Conservation (phyloP, 2,113 vertebrate species). For the Lepisosteus osseus region DNA sequence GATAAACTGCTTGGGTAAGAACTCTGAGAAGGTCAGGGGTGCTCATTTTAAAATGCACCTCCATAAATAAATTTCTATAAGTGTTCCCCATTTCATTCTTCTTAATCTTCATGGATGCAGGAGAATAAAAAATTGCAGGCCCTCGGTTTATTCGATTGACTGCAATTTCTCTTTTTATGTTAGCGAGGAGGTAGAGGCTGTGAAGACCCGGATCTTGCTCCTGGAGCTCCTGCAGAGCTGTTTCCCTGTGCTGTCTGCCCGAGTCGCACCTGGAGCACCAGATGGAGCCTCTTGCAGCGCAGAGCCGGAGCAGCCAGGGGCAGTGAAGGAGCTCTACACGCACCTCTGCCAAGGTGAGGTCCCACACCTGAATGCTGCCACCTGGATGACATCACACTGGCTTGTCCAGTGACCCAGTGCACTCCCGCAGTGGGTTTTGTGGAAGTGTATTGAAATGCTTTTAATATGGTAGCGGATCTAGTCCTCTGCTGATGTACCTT, state of each 20-base stretch:
- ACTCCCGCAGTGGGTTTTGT: not conserved
- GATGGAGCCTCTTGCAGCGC: constrained; percentile 37
- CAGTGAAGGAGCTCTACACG: constrained; percentile 77
- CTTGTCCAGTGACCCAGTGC: not conserved
- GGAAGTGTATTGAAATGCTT: too few relatives aligned
- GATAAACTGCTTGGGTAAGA: too few relatives aligned
- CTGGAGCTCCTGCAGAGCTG: constrained; percentile 92
- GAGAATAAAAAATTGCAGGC: too few relatives aligned
- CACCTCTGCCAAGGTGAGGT: constrained; percentile 83
- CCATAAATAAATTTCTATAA: too few relatives aligned
- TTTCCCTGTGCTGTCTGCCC: constrained; percentile 73
- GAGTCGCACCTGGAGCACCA: constrained; percentile 43
- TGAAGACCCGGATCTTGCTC: constrained; percentile 80
- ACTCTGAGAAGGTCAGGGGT: too few relatives aligned
- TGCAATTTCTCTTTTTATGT: not conserved
- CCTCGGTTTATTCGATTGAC: constrained; percentile 8
- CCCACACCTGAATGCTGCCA: not conserved
- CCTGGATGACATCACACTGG: too few relatives aligned
- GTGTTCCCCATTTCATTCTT: too few relatives aligned
- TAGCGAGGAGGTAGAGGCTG: constrained; percentile 80
- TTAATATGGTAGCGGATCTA: too few relatives aligned
- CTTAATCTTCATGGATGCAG: too few relatives aligned
- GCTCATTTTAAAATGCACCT: too few relatives aligned
- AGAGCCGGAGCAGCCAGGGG: constrained; percentile 49
- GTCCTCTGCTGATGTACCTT: too few relatives aligned